Percentiles rank a stretch among this genome's conserved stretches.
These are phyloP conservation scores for Scaptomyza tumidula DNA, from an alignment of 2,888 invertebrate genomes.

Conservation along the genomic window DNA sequence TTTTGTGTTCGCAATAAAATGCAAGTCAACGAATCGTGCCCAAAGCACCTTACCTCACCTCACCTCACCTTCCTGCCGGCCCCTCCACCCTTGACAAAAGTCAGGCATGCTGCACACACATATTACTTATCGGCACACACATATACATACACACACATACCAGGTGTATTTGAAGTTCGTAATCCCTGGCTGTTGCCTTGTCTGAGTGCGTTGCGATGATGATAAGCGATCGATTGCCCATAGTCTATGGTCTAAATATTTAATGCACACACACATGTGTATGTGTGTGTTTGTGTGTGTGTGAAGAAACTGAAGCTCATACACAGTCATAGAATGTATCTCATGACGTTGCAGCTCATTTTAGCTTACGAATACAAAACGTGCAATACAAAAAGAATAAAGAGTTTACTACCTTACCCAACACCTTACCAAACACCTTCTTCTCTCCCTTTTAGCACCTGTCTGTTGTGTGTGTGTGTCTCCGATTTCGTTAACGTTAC, in stretches of 20 bases:
- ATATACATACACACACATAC: not conserved
- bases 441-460: too few relatives aligned
- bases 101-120: conserved; percentile 43
- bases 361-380: conserved; percentile 49
- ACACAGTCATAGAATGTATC: conserved; percentile 62
- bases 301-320: conserved; percentile 32
- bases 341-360: conserved; percentile 31
- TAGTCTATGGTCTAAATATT: not conserved
- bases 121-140: conserved; percentile 16
- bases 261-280: too few relatives aligned
- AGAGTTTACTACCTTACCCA: too few relatives aligned
- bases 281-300: not conserved
- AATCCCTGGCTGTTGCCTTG: conserved; percentile 44
- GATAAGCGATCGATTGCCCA: conserved; percentile 62
- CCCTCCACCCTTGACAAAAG: not conserved
- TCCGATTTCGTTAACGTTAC: conserved; percentile 43
- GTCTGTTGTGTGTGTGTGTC: conserved; percentile 12
- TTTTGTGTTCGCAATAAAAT: conserved; percentile 32
- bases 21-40: conserved; percentile 37
- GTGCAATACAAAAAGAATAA: conserved; percentile 15
- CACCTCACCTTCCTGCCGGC: too few relatives aligned
- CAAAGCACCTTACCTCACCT: not conserved
- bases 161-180: conserved; percentile 46
- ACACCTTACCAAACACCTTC: too few relatives aligned
- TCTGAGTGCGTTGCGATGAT: conserved; percentile 50